Evolutionary conservation across 1,140 invertebrate genomes (phyloP).

Genomic region (Battus philenor): DNA sequence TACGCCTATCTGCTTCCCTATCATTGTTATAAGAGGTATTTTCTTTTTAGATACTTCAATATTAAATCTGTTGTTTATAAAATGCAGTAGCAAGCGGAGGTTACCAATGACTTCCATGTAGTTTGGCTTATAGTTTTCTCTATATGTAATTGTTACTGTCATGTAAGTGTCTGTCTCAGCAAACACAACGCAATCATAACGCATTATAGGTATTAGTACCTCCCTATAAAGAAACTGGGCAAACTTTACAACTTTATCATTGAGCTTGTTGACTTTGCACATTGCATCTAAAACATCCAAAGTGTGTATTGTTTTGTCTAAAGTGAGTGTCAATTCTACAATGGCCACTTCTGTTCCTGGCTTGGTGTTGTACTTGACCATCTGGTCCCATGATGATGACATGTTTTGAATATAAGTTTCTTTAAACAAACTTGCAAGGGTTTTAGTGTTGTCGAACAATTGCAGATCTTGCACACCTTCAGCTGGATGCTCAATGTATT

Average conservation of each 20-base stretch:
- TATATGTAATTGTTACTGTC: constrained; percentile 61
- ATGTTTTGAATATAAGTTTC: constrained; percentile 67
- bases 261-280: constrained; percentile 63
- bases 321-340: constrained; percentile 53
- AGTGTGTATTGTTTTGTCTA: constrained; percentile 40
- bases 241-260: constrained; percentile 71
- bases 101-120: constrained; percentile 80
- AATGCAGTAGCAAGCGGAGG: constrained; percentile 78
- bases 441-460: constrained; percentile 70
- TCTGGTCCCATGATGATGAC: constrained; percentile 64
- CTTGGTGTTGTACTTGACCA: constrained; percentile 47
- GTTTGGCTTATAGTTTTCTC: constrained; percentile 60
- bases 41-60: constrained; percentile 62
- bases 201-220: constrained; percentile 76
- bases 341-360: constrained; percentile 30
- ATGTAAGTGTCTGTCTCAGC: constrained; percentile 62
- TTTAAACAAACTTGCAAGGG: constrained; percentile 46
- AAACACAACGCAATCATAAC: constrained; percentile 70
- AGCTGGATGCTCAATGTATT: constrained; percentile 64
- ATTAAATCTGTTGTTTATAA: constrained; percentile 78
- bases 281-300: constrained; percentile 73
- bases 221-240: constrained; percentile 72
- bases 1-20: constrained; percentile 79
- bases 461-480: constrained; percentile 72
- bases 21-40: constrained; percentile 77